Evolutionary conservation across 92 coral and sea anemone species (phyloP), one percentile per base, ranked within the genome.

Genomic region (Parazoanthus atlanticus): DNA sequence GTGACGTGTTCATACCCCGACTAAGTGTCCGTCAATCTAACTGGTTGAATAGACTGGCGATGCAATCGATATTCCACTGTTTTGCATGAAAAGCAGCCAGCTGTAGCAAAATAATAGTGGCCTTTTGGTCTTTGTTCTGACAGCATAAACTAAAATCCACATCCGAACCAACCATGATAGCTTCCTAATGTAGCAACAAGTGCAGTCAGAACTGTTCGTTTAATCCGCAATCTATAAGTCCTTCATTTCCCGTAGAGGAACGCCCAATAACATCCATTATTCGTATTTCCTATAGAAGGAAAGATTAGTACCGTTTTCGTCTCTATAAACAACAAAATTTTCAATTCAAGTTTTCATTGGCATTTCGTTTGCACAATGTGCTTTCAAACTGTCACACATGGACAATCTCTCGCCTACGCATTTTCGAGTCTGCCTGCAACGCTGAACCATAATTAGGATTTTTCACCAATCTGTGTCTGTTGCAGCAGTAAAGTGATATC

Each of bases 71-170:
- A 84, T 69, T 70, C 77, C 38, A 17, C 77, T 84, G 67, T 70
- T 84, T 84, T 84, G 78, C 41, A 84, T 84, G 41, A 84, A 84
- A 84, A 70, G 87, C 87, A 84, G 87, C 87, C 87, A 43, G 54
- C 87, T 84, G 65, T 46, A 74, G 67, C 58, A 84, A 19, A 16
- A 7, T 25, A 21, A 40, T 25, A 19, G 56, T 36, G 61, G 78
- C 40, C 78, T 70, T 83, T 84, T 70, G n/a, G 34, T 84, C 79
- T 65, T 84, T 69, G 66, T 67, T 69, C 40, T 84, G 66, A 84
- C 30, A 84, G 77, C 67, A 69, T 17, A 15, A 71, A 41, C 61
- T 21, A 43, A 19, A 32, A 41, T 6, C 15, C 38, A 71, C 43
- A 43, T 74, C 9, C 81, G 32, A 28, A 28, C 86, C 78, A 21